Conservation (phyloP, 2,888 invertebrate genomes). For the Uropetala carovei region DNA sequence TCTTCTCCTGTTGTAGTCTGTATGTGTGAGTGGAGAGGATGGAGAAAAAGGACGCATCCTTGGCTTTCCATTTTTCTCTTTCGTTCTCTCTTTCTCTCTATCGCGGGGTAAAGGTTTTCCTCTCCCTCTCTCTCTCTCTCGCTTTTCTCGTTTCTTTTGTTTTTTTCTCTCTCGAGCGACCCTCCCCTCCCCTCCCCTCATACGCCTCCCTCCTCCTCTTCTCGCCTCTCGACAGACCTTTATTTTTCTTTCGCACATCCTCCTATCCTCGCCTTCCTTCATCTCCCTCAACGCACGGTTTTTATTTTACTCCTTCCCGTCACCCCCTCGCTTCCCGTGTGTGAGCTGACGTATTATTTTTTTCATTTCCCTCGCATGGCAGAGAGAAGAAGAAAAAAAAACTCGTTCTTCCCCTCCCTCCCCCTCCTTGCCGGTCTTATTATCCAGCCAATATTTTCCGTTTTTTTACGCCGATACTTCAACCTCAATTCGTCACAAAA, state of each 20-base stretch:
- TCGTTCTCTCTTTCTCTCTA: not conserved
- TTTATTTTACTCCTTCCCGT: too few relatives aligned
- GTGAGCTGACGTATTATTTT: too few relatives aligned
- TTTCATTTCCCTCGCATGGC: too few relatives aligned
- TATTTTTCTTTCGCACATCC: not conserved
- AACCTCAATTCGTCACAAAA: too few relatives aligned
- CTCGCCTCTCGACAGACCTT: not conserved
- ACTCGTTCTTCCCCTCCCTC: too few relatives aligned
- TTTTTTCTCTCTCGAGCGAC: not conserved
- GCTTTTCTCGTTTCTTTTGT: not conserved
- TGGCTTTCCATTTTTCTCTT: not conserved
- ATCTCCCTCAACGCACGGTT: not conserved
- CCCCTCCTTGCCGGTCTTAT: too few relatives aligned
- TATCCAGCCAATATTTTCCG: too few relatives aligned
- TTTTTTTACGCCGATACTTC: too few relatives aligned
- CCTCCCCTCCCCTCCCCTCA: not conserved
- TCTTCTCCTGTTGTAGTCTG: not conserved
- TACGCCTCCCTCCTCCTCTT: not conserved
- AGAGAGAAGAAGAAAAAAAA: too few relatives aligned
- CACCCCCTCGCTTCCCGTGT: too few relatives aligned
- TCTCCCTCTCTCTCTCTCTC: not conserved
- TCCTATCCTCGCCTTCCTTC: not conserved
- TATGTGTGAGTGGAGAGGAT: not conserved
- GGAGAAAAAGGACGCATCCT: too few relatives aligned
- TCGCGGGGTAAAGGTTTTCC: not conserved